Conservation (phyloP, 1,140 invertebrate genomes). For the Lineus longissimus region DNA sequence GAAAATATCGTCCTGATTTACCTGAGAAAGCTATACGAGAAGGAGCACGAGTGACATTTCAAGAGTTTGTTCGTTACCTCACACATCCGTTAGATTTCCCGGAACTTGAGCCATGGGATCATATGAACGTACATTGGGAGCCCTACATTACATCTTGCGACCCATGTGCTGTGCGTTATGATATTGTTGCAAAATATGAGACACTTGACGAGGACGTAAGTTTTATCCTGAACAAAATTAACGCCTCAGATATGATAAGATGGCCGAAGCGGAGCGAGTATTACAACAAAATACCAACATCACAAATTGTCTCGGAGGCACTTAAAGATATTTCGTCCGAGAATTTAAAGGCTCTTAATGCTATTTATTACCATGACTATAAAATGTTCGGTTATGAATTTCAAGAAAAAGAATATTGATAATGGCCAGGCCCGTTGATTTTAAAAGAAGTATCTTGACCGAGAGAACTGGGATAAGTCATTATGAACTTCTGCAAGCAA, state of each 20-base stretch:
- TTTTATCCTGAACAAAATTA: constrained; percentile 29
- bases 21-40: constrained; percentile 66
- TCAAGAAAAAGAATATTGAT: no score
- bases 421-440: no score
- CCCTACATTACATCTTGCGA: constrained; percentile 77
- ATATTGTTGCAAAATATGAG: constrained; percentile 87
- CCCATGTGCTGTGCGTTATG: constrained; percentile 82
- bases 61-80: constrained; percentile 80
- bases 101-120: constrained; percentile 5
- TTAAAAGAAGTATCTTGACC: no score
- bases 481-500: no score
- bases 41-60: constrained; percentile 81
- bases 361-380: not conserved
- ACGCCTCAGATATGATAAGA: constrained; percentile 24
- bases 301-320: not conserved
- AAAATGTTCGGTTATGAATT: constrained; percentile 3
- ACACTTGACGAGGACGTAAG: constrained; percentile 65
- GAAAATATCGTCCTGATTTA: constrained; percentile 69
- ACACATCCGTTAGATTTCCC: constrained; percentile 59
- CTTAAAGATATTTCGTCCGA: not conserved
- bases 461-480: no score
- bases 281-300: not conserved
- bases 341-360: not conserved
- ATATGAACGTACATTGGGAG: constrained; percentile 83
- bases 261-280: constrained; percentile 19